Evolutionary conservation across 2,113 vertebrate species (phyloP).

Genomic region (Tauraco erythrolophus): DNA sequence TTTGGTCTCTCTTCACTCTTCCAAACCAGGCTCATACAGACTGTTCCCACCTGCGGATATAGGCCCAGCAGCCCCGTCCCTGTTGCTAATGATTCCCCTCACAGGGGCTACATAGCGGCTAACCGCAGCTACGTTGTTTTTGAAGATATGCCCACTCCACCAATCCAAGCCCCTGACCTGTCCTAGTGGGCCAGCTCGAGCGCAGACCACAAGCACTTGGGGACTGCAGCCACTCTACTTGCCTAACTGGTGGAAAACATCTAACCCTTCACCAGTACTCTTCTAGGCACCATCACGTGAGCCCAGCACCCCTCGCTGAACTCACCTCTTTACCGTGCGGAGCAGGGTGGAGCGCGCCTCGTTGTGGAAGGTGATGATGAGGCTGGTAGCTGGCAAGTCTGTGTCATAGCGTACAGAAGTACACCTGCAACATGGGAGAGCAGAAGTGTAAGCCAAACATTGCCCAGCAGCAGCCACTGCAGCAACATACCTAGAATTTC

Average conservation of each 20-base stretch:
- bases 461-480: background rate
- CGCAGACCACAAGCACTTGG: background rate
- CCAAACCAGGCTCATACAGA: background rate
- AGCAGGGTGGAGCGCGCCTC: slow-evolving; percentile 95
- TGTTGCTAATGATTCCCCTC: fast-evolving
- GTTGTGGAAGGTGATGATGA: slow-evolving; percentile 98
- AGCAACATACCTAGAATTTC: background rate
- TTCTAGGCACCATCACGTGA: background rate
- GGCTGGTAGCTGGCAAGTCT: slow-evolving; percentile 89
- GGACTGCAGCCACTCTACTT: background rate
- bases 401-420: slow-evolving; percentile 85
- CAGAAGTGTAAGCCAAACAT: background rate
- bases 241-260: background rate
- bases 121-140: background rate
- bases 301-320: background rate
- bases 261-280: background rate
- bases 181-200: background rate
- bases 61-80: background rate
- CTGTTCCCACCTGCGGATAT: background rate
- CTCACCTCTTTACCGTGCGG: slow-evolving; percentile 93
- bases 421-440: slow-evolving; percentile 78
- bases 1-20: background rate
- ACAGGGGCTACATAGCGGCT: fast-evolving
- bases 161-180: background rate
- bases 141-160: background rate